Percentiles rank a stretch among this genome's conserved stretches.
phyloP scores from a whole-genome alignment of 2,797 vertebrate genomes.

The Pangasius djambal region DNA sequence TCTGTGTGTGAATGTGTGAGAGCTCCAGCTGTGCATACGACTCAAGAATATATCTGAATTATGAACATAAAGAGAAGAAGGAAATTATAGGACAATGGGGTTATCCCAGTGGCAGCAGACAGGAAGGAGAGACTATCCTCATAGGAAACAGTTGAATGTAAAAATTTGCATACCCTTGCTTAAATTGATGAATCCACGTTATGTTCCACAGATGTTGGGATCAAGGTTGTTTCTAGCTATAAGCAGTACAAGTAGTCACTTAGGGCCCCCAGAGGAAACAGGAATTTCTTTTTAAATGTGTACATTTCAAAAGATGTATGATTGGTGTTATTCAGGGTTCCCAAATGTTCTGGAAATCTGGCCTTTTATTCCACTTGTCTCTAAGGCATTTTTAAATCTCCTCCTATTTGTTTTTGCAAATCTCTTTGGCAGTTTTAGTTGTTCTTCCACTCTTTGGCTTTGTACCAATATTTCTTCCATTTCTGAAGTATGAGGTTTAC shows the following conservation, averaged over 20 bases:
- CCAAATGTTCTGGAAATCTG: no score
- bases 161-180: neutral
- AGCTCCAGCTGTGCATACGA: constrained; percentile 43
- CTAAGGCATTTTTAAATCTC: neutral
- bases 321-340: no score
- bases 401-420: neutral
- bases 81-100: neutral
- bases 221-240: neutral
- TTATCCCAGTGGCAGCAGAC: neutral
- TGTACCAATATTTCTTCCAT: neutral
- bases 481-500: neutral
- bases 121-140: neutral
- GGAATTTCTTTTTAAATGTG: neutral
- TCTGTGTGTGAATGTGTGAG: neutral
- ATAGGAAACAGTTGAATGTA: neutral
- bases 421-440: neutral
- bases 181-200: neutral
- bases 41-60: constrained; percentile 62
- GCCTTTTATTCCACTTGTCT: neutral
- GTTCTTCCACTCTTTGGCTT: neutral
- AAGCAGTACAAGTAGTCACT: neutral
- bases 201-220: neutral
- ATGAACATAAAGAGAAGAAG: constrained; percentile 58
- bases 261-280: neutral
- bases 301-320: neutral